Conservation (phyloP, 2,113 vertebrate species). For the Cyprinodon brontotheroides region DNA sequence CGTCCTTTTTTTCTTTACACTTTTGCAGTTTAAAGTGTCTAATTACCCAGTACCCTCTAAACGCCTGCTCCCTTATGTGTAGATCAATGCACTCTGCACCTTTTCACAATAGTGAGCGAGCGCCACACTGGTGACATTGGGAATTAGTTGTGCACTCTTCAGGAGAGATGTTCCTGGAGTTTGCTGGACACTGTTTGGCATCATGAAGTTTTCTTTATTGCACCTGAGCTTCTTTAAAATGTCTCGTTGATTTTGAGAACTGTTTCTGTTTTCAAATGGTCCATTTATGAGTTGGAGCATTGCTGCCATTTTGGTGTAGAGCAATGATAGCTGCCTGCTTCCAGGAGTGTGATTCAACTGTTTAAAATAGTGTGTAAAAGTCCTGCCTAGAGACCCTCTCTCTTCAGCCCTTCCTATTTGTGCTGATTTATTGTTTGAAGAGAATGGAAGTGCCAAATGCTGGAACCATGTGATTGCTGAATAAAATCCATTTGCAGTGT, state of each 20-base stretch:
- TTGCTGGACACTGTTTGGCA: background rate
- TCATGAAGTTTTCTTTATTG: background rate
- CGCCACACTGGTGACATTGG: too few relatives aligned
- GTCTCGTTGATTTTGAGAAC: background rate
- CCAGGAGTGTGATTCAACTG: slow-evolving; percentile 60
- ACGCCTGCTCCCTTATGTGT: too few relatives aligned
- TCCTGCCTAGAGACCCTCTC: slow-evolving; percentile 16
- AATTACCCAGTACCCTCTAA: too few relatives aligned
- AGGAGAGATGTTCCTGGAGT: too few relatives aligned
- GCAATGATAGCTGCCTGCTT: background rate
- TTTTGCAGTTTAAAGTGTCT: too few relatives aligned
- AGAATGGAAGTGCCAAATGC: slow-evolving; percentile 58
- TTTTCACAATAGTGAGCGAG: too few relatives aligned
- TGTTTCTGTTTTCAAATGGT: background rate
- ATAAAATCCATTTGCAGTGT: slow-evolving; percentile 55
- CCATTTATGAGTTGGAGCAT: background rate
- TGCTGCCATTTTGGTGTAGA: background rate
- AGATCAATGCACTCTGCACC: too few relatives aligned
- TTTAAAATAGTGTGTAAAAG: slow-evolving; percentile 56
- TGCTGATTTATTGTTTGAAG: slow-evolving; percentile 55
- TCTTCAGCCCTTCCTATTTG: background rate
- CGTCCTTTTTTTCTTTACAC: too few relatives aligned
- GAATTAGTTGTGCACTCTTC: too few relatives aligned
- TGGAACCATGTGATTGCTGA: slow-evolving; percentile 46
- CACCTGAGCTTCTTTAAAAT: background rate